phyloP scores from a whole-genome alignment of 2,113 vertebrate genomes.

The Ceyx cyanopectus region DNA sequence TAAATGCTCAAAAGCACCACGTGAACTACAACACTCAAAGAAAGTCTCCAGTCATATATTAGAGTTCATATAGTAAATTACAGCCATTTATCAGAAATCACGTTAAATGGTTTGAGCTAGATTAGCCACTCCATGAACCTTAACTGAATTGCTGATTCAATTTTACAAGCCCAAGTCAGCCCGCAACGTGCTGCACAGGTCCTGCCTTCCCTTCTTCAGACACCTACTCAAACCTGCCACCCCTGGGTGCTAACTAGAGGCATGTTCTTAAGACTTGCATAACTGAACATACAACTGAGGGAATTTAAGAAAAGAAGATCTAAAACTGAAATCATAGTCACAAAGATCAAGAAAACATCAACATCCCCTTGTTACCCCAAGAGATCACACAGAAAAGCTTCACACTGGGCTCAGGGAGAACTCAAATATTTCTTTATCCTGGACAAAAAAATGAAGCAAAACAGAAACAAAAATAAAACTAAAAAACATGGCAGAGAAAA shows the following conservation, averaged over 20 bases:
- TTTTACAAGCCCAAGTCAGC: background rate
- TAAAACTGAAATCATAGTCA: background rate
- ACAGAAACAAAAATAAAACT: too few relatives aligned
- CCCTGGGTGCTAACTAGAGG: background rate
- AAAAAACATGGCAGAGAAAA: background rate
- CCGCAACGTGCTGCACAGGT: background rate
- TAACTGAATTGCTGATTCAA: background rate
- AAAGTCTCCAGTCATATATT: background rate
- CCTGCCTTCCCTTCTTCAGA: background rate
- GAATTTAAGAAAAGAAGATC: background rate
- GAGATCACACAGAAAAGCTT: background rate
- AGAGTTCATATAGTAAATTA: background rate
- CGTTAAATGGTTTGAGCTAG: background rate
- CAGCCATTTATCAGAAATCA: background rate
- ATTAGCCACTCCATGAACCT: background rate
- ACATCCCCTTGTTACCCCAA: background rate
- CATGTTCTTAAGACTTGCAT: accelerated
- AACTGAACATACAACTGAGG: background rate
- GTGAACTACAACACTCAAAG: background rate
- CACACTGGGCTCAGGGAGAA: background rate
- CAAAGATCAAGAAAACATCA: background rate
- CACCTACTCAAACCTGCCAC: background rate
- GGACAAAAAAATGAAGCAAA: background rate
- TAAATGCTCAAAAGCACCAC: background rate
- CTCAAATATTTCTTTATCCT: background rate